These are phyloP conservation scores for Frankliniella intonsa DNA, from an alignment of 2,888 invertebrate genomes.

Conservation along the genomic window DNA sequence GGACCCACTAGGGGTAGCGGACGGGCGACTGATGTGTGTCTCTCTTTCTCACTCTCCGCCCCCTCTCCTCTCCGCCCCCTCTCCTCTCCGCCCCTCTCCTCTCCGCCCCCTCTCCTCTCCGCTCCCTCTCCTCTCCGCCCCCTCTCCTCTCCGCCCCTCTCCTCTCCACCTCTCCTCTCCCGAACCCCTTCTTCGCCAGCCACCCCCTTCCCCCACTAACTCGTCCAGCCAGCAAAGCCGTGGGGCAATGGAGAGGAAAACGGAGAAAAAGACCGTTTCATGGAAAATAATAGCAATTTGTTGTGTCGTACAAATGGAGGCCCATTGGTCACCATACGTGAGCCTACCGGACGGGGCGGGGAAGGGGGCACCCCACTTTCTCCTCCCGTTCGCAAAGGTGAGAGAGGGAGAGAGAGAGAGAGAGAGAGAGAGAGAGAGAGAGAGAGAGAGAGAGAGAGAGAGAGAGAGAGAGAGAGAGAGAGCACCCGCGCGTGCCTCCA, in stretches of 20 bases:
- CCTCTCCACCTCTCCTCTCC: neutral
- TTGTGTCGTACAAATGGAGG: constrained; percentile 18
- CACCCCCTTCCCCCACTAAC: neutral
- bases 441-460: no score
- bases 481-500: no score
- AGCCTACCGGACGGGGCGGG: neutral
- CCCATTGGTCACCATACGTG: neutral
- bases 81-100: neutral
- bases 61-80: neutral
- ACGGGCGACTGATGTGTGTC: no score
- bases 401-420: no score
- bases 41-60: no score
- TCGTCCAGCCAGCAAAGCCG: neutral
- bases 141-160: no score
- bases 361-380: no score
- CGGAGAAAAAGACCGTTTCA: constrained; percentile 2
- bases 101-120: neutral
- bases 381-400: no score
- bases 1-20: no score
- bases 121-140: no score
- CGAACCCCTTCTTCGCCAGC: neutral
- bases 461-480: no score
- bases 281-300: constrained; percentile 27
- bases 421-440: no score
- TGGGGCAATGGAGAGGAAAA: constrained; percentile 19